A percentile compares a stretch with the other conserved stretches of the same genome.
Conservation (phyloP, 2,888 invertebrate genomes). For the Teinopalpus imperialis region DNA sequence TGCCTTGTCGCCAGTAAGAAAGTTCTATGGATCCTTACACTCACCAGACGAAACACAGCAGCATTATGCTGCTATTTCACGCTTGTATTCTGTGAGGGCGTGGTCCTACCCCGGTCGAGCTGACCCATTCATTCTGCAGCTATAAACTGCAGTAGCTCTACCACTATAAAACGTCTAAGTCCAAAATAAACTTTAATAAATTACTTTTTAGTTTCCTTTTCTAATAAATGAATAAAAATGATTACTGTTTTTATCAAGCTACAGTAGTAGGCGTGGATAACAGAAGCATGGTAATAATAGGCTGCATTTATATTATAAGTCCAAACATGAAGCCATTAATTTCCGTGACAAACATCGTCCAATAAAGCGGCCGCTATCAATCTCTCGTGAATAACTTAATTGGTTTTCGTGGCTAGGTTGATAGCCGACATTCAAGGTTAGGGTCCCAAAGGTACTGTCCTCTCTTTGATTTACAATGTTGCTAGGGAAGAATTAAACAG, state of each 20-base stretch:
- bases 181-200: too few species aligned
- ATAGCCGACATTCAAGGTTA: slow-evolving; percentile 39
- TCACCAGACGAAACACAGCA: too few species aligned
- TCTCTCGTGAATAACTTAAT: slow-evolving; percentile 62
- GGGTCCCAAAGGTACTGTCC: slow-evolving; percentile 21
- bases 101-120: too few species aligned
- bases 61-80: too few species aligned
- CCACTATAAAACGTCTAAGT: too few species aligned
- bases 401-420: slow-evolving; percentile 49
- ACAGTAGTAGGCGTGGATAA: not conserved
- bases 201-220: too few species aligned
- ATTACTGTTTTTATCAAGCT: not conserved
- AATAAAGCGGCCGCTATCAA: slow-evolving; percentile 56
- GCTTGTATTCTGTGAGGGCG: too few species aligned
- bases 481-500: slow-evolving; percentile 8
- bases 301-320: not conserved
- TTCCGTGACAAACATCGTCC: slow-evolving; percentile 53
- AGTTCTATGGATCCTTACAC: too few species aligned
- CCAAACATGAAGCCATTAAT: slow-evolving; percentile 38
- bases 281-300: not conserved
- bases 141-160: too few species aligned
- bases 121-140: too few species aligned
- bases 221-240: too few species aligned
- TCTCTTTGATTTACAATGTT: slow-evolving; percentile 17
- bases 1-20: too few species aligned